Conservation (phyloP, 1,140 invertebrate genomes). For the Drosophila quadrilineata region DNA sequence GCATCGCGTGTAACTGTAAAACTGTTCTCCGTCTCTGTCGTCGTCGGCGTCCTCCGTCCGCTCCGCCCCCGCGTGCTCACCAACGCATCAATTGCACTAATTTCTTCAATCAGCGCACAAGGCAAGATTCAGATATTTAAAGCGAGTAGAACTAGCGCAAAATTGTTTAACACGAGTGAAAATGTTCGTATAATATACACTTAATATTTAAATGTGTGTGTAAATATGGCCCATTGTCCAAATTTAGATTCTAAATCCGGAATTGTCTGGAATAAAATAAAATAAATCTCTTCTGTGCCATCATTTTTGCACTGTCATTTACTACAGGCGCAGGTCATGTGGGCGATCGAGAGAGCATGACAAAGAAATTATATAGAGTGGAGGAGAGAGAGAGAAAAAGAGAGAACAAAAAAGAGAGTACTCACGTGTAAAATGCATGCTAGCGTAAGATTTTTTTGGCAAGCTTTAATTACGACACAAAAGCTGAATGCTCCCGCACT, state of each 20-base stretch:
- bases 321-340: conserved; percentile 59
- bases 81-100: conserved; percentile 72
- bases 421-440: conserved; percentile 24
- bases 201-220: conserved; percentile 22
- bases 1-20: conserved; percentile 69
- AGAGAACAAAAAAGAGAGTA: neutral
- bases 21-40: conserved; percentile 53
- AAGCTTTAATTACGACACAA: conserved; percentile 11
- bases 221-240: conserved; percentile 46
- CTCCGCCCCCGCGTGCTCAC: conserved; percentile 38
- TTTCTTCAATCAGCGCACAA: conserved; percentile 75
- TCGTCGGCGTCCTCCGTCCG: conserved; percentile 14
- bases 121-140: conserved; percentile 59
- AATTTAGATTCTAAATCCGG: conserved; percentile 50
- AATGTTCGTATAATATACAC: conserved; percentile 38
- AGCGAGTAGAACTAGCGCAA: conserved; percentile 75
- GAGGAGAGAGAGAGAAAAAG: conserved; percentile 13
- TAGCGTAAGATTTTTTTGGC: conserved; percentile 1
- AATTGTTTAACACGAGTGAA: conserved; percentile 68
- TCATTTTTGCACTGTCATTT: conserved; percentile 60
- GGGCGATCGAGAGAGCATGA: conserved; percentile 24
- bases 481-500: conserved; percentile 23
- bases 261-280: conserved; percentile 47
- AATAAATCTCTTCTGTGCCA: conserved; percentile 38
- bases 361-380: too few species aligned